Conservation (phyloP, 2,113 vertebrate species). For the Natator depressus region DNA sequence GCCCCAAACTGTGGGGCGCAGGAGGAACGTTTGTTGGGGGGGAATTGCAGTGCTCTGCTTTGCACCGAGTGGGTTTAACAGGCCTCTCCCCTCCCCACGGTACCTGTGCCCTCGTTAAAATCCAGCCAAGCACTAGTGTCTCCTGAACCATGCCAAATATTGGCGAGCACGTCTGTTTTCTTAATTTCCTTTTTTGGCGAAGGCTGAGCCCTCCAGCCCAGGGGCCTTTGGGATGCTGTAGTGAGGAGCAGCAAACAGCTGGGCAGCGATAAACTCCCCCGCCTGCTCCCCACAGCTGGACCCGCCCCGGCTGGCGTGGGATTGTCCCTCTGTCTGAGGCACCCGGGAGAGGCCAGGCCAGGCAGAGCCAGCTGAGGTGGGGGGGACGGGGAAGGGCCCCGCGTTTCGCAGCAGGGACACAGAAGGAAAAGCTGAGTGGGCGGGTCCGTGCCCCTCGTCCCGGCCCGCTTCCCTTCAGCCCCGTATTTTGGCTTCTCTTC, state of each 20-base stretch:
- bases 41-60: too few relatives aligned
- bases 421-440: not conserved
- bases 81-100: too few relatives aligned
- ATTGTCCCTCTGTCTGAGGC: not conserved
- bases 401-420: not conserved
- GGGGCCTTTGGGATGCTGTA: not conserved
- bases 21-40: too few relatives aligned
- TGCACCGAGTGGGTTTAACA: too few relatives aligned
- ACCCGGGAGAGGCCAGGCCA: not conserved
- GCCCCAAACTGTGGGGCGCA: too few relatives aligned
- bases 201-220: not conserved
- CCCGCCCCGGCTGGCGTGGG: not conserved
- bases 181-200: not conserved
- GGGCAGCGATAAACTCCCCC: not conserved
- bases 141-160: not conserved
- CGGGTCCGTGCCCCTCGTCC: not conserved
- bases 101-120: not conserved
- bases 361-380: not conserved
- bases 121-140: not conserved
- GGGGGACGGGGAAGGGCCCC: not conserved
- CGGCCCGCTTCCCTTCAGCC: not conserved
- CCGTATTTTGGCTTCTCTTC: not conserved
- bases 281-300: not conserved
- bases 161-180: not conserved
- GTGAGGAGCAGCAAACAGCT: not conserved